Percentiles rank a stretch among this genome's conserved stretches.
phyloP scores from a whole-genome alignment of 2,113 vertebrate species.

The Elaphurus davidianus region DNA sequence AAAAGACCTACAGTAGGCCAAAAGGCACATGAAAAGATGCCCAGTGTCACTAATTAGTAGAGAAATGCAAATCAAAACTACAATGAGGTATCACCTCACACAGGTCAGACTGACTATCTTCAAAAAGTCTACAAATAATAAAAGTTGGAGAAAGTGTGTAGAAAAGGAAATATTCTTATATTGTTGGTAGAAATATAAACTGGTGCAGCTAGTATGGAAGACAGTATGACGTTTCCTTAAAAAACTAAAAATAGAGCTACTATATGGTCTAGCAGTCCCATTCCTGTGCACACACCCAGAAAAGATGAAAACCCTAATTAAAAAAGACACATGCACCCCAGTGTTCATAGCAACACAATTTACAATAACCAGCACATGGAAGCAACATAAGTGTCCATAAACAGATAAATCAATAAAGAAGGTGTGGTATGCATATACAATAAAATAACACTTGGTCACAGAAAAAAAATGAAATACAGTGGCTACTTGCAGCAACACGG shows the following conservation, averaged over 20 bases:
- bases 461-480: neutral
- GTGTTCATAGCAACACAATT: neutral
- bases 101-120: neutral
- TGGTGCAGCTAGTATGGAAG: neutral
- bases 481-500: neutral
- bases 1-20: neutral
- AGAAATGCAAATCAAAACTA: neutral
- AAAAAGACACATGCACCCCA: neutral
- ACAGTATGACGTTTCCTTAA: neutral
- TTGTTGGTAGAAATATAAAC: neutral
- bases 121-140: neutral
- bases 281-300: neutral
- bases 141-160: neutral
- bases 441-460: neutral
- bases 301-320: neutral
- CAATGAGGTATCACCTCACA: neutral
- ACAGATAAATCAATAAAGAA: neutral
- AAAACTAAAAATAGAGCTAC: neutral
- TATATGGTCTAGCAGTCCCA: neutral
- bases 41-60: neutral
- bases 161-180: neutral
- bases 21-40: neutral
- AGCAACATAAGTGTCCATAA: neutral
- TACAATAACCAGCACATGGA: neutral
- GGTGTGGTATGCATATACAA: neutral